Conservation (phyloP, 2,113 vertebrate species). For the Phyllostomus hastatus region DNA sequence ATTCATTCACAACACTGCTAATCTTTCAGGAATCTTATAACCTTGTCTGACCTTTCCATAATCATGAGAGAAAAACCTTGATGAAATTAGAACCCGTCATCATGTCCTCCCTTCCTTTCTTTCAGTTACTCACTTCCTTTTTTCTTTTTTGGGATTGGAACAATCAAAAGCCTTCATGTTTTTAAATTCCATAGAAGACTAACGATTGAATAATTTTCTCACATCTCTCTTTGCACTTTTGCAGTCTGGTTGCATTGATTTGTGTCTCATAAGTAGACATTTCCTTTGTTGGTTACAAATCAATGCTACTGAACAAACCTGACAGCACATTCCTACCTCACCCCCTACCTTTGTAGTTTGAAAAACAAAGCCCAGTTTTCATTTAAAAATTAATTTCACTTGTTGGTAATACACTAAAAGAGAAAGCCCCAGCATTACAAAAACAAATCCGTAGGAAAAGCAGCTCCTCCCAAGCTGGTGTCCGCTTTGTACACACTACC, state of each 20-base stretch:
- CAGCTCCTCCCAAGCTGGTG: slow-evolving; percentile 60
- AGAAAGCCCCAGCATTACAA: slow-evolving; percentile 40
- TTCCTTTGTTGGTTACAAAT: slow-evolving; percentile 87
- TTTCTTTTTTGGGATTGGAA: not conserved
- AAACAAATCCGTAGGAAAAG: slow-evolving; percentile 25
- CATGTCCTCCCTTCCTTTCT: not conserved
- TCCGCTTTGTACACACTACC: slow-evolving; percentile 58
- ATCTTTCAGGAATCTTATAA: slow-evolving; percentile 54
- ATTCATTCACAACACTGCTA: slow-evolving; percentile 59
- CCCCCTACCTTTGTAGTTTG: not conserved
- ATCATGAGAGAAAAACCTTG: slow-evolving; percentile 14
- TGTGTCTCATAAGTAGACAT: slow-evolving; percentile 84
- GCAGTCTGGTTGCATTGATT: slow-evolving; percentile 85
- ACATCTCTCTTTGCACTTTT: slow-evolving; percentile 86
- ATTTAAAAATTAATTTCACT: slow-evolving; percentile 72
- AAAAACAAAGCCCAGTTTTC: slow-evolving; percentile 51
- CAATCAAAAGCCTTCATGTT: slow-evolving; percentile 60
- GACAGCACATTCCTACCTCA: slow-evolving; percentile 62
- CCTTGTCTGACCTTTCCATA: slow-evolving; percentile 30
- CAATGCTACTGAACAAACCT: slow-evolving; percentile 82
- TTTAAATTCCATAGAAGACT: slow-evolving; percentile 75
- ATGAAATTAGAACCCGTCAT: slow-evolving; percentile 31
- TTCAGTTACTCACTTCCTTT: not conserved
- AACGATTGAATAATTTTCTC: slow-evolving; percentile 85
- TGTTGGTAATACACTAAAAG: slow-evolving; percentile 55